phyloP scores from a whole-genome alignment of 1,140 invertebrate genomes.

The Maniola jurtina region DNA sequence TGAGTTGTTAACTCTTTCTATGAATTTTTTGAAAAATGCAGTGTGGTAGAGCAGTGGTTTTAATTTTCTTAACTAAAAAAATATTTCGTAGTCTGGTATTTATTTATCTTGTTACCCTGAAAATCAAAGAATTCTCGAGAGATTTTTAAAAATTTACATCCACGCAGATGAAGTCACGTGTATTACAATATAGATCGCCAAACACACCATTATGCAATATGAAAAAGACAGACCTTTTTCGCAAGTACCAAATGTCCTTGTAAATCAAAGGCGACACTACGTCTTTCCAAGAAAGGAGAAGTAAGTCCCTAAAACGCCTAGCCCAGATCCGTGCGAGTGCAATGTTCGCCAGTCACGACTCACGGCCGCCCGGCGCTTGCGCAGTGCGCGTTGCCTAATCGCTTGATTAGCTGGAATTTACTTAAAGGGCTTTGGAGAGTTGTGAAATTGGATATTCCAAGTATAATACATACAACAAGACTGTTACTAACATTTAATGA shows the following conservation, averaged over 20 bases:
- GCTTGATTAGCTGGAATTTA: conserved; percentile 7
- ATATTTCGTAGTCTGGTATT: too few relatives aligned
- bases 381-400: conserved; percentile 7
- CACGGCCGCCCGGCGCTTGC: conserved; percentile 32
- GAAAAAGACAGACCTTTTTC: not conserved
- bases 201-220: too few relatives aligned
- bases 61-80: too few relatives aligned
- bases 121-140: too few relatives aligned
- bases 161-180: too few relatives aligned
- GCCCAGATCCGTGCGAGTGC: conserved; percentile 24
- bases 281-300: conserved; percentile 11
- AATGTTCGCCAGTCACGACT: conserved; percentile 28
- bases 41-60: too few relatives aligned
- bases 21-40: too few relatives aligned
- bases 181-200: too few relatives aligned
- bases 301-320: conserved; percentile 19
- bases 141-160: too few relatives aligned
- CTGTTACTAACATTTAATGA: too few relatives aligned
- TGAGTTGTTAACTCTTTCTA: too few relatives aligned
- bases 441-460: not conserved
- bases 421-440: conserved; percentile 1
- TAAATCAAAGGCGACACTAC: conserved; percentile 20
- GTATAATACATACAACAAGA: not conserved
- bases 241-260: conserved; percentile 11
- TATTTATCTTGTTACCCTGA: too few relatives aligned